phyloP scores from a whole-genome alignment of 2,888 invertebrate genomes.

The Oxytorus armatus region DNA sequence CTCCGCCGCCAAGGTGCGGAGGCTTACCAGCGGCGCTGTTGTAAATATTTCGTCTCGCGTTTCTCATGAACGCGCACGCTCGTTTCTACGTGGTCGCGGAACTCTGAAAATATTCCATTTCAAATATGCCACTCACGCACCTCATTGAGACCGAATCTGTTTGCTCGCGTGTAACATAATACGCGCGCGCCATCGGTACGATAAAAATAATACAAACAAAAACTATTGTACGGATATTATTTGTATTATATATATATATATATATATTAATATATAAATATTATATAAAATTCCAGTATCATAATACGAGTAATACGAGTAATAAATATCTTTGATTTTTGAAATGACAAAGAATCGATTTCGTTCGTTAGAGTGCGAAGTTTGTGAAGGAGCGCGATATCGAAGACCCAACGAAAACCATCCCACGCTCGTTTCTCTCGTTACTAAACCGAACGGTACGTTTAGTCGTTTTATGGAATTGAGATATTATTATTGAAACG shows the following conservation, averaged over 20 bases:
- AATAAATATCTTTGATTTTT: no score
- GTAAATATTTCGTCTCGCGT: slow-evolving; percentile 62
- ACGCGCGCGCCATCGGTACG: background rate
- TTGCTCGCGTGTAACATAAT: background rate
- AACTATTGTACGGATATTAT: background rate
- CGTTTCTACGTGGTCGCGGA: slow-evolving; percentile 51
- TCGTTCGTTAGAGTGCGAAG: no score
- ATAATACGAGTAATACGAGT: no score
- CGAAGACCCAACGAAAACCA: no score
- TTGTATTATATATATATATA: slow-evolving; percentile 5
- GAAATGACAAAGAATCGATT: no score
- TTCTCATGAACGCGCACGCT: slow-evolving; percentile 44
- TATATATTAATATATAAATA: slow-evolving; percentile 6
- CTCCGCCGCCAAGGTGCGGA: background rate
- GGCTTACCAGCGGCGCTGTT: slow-evolving; percentile 27
- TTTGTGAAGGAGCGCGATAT: no score
- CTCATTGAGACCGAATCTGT: slow-evolving; percentile 35
- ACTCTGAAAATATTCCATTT: slow-evolving; percentile 39
- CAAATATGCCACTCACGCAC: slow-evolving; percentile 35
- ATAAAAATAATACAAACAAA: slow-evolving; percentile 12
- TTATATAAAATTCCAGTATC: no score
- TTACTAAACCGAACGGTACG: no score
- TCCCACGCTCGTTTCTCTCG: no score
- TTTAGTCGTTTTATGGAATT: no score
- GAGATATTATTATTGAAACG: no score